phyloP scores from a whole-genome alignment of 2,888 invertebrate genomes.

The Elmis aenea region DNA sequence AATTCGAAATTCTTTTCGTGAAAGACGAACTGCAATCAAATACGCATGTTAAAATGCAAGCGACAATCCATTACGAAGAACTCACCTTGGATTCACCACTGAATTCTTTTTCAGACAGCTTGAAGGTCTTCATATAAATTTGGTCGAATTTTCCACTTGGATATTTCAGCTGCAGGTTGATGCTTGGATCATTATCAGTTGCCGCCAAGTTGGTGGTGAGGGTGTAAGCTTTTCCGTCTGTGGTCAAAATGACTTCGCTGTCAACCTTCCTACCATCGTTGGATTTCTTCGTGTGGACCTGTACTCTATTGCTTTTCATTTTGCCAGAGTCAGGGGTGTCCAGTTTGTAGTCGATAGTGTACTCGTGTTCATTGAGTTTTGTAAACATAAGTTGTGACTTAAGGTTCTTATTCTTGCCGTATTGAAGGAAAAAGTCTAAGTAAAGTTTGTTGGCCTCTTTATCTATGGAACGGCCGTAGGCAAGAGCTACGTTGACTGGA shows the following conservation, averaged over 20 bases:
- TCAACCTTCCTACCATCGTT: constrained; percentile 33
- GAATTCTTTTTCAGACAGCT: constrained; percentile 54
- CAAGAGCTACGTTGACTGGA: constrained; percentile 44
- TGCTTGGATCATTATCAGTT: constrained; percentile 51
- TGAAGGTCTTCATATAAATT: constrained; percentile 45
- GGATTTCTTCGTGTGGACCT: constrained; percentile 45
- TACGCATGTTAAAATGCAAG: not conserved
- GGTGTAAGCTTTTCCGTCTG: constrained; percentile 57
- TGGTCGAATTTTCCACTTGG: constrained; percentile 48
- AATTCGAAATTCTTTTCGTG: constrained; percentile 47
- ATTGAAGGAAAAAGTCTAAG: constrained; percentile 32
- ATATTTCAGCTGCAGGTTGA: constrained; percentile 53
- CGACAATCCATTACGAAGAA: not conserved
- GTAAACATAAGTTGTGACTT: constrained; percentile 40
- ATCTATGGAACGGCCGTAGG: constrained; percentile 29
- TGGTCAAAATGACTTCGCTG: constrained; percentile 47
- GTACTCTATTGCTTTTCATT: constrained; percentile 49
- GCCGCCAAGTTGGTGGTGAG: constrained; percentile 52
- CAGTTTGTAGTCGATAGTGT: constrained; percentile 44
- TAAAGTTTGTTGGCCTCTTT: constrained; percentile 29
- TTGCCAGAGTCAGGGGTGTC: constrained; percentile 48
- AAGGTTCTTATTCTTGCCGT: constrained; percentile 42
- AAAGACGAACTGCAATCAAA: constrained; percentile 15
- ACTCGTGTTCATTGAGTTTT: constrained; percentile 41
- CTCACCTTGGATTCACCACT: constrained; percentile 50